These are phyloP conservation scores for Morus bassanus DNA, from an alignment of 2,797 vertebrate genomes.

Conservation along the genomic window DNA sequence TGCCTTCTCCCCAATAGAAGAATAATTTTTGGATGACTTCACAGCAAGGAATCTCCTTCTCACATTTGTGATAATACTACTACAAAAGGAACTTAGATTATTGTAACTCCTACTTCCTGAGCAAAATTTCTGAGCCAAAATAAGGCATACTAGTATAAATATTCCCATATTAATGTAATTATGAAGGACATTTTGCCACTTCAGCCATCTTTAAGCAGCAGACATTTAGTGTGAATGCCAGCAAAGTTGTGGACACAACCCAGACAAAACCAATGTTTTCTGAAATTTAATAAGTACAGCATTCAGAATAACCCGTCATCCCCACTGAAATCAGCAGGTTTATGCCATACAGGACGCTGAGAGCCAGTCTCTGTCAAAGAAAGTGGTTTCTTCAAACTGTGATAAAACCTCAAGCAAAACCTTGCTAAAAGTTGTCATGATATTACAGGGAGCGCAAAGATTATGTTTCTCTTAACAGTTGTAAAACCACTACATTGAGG, in stretches of 20 bases:
- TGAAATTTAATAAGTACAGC: neutral
- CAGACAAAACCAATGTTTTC: neutral
- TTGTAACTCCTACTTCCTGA: neutral
- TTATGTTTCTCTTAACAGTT: neutral
- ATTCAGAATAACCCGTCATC: neutral
- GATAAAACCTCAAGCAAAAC: neutral
- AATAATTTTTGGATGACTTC: neutral
- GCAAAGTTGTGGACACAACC: neutral
- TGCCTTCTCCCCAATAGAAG: neutral
- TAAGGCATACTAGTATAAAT: neutral
- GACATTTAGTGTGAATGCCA: neutral
- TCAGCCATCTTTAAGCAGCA: neutral
- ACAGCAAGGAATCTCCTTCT: neutral
- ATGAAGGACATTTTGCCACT: fast-evolving
- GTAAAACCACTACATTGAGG: neutral
- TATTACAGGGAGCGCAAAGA: neutral
- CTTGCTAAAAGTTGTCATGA: neutral
- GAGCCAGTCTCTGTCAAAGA: neutral
- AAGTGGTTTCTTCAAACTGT: neutral
- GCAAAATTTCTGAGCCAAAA: neutral
- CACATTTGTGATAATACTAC: neutral
- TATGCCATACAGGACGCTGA: neutral
- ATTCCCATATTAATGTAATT: neutral
- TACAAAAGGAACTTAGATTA: neutral
- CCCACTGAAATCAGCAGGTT: neutral